Percentiles rank a stretch among this genome's conserved stretches.
Evolutionary conservation across 2,888 invertebrate species (phyloP).

Genomic region (Limenitis arthemis): DNA sequence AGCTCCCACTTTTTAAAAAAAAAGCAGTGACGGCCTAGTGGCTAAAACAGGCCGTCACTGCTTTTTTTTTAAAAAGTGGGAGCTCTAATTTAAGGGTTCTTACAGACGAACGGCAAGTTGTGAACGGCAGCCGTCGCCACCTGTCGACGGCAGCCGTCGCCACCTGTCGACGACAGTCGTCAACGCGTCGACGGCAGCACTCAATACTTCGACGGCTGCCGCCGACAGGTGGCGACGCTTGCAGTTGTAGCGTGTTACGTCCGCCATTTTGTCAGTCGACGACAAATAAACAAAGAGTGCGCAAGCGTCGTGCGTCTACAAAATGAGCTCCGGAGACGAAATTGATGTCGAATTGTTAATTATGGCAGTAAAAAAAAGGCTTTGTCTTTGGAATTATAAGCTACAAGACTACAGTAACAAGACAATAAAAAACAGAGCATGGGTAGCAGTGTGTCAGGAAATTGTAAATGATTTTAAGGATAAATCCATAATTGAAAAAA

Average conservation of each 20-base stretch:
- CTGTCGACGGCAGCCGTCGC: no score
- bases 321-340: constrained; percentile 6
- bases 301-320: not conserved
- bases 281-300: not conserved
- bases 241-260: no score
- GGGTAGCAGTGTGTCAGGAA: no score
- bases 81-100: no score
- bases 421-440: constrained; percentile 5
- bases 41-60: no score
- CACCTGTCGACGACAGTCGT: not conserved
- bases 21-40: no score
- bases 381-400: constrained; percentile 6
- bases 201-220: no score
- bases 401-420: constrained; percentile 3
- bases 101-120: no score
- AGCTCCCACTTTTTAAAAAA: no score
- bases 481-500: constrained; percentile 7
- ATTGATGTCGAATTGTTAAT: constrained; percentile 4
- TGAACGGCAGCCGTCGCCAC: no score
- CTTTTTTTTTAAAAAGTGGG: no score
- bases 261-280: not conserved
- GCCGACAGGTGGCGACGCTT: not conserved
- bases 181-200: not conserved
- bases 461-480: constrained; percentile 5
- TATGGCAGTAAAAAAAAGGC: constrained; percentile 4